Conservation (phyloP, 2,113 vertebrate species). For the Setophaga coronata region DNA sequence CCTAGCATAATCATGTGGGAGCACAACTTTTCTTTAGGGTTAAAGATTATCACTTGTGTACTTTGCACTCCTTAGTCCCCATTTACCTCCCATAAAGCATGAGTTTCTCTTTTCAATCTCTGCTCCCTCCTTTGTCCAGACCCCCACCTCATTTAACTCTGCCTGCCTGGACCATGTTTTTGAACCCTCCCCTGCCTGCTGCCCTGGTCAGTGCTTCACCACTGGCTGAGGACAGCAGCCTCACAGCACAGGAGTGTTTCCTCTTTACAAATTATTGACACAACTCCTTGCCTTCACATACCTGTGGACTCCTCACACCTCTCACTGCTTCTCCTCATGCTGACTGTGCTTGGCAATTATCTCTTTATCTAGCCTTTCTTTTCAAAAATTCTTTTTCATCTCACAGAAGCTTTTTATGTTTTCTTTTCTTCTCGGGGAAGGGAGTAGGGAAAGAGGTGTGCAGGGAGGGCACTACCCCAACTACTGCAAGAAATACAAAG, state of each 20-base stretch:
- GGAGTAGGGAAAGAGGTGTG: background rate
- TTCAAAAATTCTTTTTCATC: slow-evolving; percentile 50
- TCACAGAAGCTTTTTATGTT: background rate
- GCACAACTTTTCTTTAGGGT: background rate
- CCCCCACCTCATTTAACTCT: background rate
- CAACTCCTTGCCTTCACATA: background rate
- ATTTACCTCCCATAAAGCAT: background rate
- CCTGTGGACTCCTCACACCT: background rate
- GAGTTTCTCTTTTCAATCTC: background rate
- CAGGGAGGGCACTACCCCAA: background rate
- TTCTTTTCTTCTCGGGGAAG: background rate
- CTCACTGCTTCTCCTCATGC: background rate
- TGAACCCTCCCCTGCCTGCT: background rate
- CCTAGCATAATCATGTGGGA: background rate
- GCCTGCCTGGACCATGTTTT: background rate
- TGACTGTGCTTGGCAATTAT: slow-evolving; percentile 31
- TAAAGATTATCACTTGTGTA: background rate
- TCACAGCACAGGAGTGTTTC: background rate
- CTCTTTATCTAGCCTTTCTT: background rate
- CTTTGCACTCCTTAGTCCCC: background rate
- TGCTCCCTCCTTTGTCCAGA: background rate
- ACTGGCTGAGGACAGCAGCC: background rate
- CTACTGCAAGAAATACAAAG: slow-evolving; percentile 11
- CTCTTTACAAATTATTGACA: background rate
- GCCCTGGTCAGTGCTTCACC: background rate